Base-by-base conservation (phyloP, 1,140 invertebrate species). In the Cotesia vestalis region DNA sequence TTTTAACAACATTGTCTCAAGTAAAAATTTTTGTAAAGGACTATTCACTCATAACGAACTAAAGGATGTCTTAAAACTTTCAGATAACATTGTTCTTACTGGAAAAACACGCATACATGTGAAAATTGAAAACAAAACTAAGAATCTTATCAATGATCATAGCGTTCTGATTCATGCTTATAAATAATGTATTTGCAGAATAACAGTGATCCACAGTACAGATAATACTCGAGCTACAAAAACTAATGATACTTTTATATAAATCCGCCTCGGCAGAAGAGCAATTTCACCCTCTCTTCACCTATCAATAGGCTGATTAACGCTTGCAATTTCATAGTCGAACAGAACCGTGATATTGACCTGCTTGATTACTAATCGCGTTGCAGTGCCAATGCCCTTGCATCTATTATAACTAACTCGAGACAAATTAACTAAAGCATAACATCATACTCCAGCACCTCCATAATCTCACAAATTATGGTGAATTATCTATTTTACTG, bases 241-340 rank as follows among this genome's bases (percentile, higher is more conserved):
- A 60, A 60, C 57, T 9, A 60, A 60, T 60, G 20, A 60, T 60
- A 20, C 57, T 4, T 60, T 20, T 60, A 20, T 60, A 60, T 6
- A 20, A n/a, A 17, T 17, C 17, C 17, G 17, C 17, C 17, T 17
- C 17, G 17, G 17, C 0, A 17, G 17, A 17, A 17, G 17, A 17
- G 17, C 17, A 17, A 17, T 17, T 0, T 17, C 17, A 17, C 17
- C 17, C 17, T 17, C 17, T 17, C 17, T 17, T 17, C 17, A 17
- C 17, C 1, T 1, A 17, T 17, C 17, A 17, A 17, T 17, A 17
- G 17, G 17, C 17, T 17, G 17, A 17, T 17, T 17, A 17, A 17
- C 17, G 17, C 17, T 17, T 17, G 17, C 17, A 17, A 17, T 17
- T 17, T 17, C 17, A 17, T 17, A 17, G 17, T 17, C 17, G 0